phyloP scores from a whole-genome alignment of 1,140 invertebrate species.

The Drosophila takahashii region DNA sequence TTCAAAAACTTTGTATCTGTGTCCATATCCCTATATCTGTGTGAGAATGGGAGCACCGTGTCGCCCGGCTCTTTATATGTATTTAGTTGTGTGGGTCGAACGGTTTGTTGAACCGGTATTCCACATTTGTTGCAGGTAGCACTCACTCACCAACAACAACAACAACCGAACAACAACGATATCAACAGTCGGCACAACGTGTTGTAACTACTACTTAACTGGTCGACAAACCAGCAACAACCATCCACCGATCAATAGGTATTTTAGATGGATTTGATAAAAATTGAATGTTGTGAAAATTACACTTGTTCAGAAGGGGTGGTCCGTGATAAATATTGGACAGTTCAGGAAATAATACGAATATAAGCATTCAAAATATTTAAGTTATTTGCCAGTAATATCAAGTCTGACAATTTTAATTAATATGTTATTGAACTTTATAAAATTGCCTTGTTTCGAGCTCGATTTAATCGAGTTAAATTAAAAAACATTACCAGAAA shows the following conservation, averaged over 20 bases:
- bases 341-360: conserved; percentile 1
- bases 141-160: conserved; percentile 18
- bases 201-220: conserved; percentile 53
- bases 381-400: neutral
- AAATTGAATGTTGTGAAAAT: conserved; percentile 4
- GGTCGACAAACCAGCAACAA: conserved; percentile 27
- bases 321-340: conserved; percentile 16
- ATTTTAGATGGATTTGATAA: conserved; percentile 26
- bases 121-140: conserved; percentile 49
- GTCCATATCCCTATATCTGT: conserved; percentile 14
- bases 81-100: conserved; percentile 45
- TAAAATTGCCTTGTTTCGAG: neutral
- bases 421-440: conserved; percentile 4
- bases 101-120: conserved; percentile 66
- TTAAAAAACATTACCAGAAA: neutral
- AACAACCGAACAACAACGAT: neutral
- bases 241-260: conserved; percentile 21
- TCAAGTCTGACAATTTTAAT: neutral
- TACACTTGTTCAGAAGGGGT: conserved; percentile 3
- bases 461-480: neutral
- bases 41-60: conserved; percentile 72
- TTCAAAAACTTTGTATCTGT: conserved; percentile 20
- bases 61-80: conserved; percentile 34
- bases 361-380: neutral
- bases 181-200: conserved; percentile 17